Evolutionary conservation across 2,113 vertebrate genomes (phyloP).

Genomic region (human): GRCh38 chr1:108964001-108964500

Average conservation of each 20-base stretch:
- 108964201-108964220: neutral
- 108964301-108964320: neutral
- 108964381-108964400: neutral
- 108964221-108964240: neutral
- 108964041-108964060: neutral
- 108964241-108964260: neutral
- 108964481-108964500: neutral
- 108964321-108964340: neutral
- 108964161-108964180: neutral
- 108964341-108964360: neutral
- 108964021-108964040: too few relatives aligned
- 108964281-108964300: neutral
- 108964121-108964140: neutral
- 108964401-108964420: neutral
- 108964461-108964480: neutral
- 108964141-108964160: neutral
- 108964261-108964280: neutral
- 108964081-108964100: neutral
- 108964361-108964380: neutral
- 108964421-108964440: neutral
- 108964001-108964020: too few relatives aligned
- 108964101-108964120: fast-evolving
- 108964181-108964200: neutral
- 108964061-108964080: neutral
- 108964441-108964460: conserved; percentile 11